Base-by-base conservation (phyloP, 2,888 invertebrate species). In the Bombylius discolor region DNA sequence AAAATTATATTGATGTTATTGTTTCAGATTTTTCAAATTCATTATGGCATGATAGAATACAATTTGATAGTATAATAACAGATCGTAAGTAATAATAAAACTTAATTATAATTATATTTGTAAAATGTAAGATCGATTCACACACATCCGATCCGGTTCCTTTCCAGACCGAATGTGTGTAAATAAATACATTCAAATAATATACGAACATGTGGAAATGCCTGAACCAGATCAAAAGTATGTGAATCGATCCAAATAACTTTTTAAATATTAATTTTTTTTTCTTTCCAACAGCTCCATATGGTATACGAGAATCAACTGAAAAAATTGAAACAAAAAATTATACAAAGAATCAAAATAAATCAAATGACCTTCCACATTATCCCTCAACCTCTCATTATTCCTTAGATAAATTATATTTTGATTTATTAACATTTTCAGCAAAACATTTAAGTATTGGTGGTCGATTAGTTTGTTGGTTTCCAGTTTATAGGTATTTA, bases 241-340 rank as follows among this genome's bases (percentile, higher is more conserved):
- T 23, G 23, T 23, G 3, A 23, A 23, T 23, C 23, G 23, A 23
- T 3, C 23, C n/a, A 50, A n/a, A 33, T 13, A 4, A 39, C 14
- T 14, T 13, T 13, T 34, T 45, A 42, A 23, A 23, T 23, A 23
- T 23, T 23, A 1, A 49, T 39, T 50, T n/a, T 23, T 57, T 6
- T 5, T 42, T 62, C 67, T 77, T 4, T 68, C 23, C 23, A 23
- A 23, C 23, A 96, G 97, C 98, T 32, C 99, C 99, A 0, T 99
- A 99, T 76, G 99, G 99, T 39, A 92, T 99, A 34, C 78, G 99
- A 59, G 99, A 99, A 76, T 82, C 95, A 1, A 89, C 91, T 0
- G 90, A 90, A 73, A 86, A 85, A 70, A 82, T 85, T 50, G 78
- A 78, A 52, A 66, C 65, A 3, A 74, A 74, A 57, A 33, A 32